Evolutionary conservation across 2,113 vertebrate species (phyloP).

Genomic region (Campylomormyrus tamandua): DNA sequence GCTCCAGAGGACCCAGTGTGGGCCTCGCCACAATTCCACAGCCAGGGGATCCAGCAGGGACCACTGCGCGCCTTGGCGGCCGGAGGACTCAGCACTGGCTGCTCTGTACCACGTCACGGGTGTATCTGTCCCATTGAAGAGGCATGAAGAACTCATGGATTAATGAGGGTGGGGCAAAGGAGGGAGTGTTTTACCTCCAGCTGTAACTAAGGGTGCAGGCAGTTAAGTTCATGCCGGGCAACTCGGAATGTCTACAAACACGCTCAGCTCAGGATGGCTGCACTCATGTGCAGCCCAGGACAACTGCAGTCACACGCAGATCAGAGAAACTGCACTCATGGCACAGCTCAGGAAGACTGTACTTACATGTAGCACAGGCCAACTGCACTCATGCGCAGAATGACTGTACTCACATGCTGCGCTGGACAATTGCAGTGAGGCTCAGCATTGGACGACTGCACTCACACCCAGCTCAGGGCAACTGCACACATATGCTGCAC

Average conservation of each 20-base stretch:
- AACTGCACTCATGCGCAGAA: too few species aligned
- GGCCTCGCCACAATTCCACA: too few species aligned
- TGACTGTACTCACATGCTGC: too few species aligned
- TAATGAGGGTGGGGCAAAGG: conserved; percentile 44
- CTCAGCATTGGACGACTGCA: too few species aligned
- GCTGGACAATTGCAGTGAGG: too few species aligned
- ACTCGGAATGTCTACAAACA: neutral
- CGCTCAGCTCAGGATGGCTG: neutral
- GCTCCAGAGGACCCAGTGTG: too few species aligned
- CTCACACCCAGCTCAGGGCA: neutral
- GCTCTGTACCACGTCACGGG: conserved; percentile 60
- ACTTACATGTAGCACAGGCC: too few species aligned
- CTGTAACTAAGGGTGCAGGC: neutral
- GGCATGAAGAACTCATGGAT: conserved; percentile 58
- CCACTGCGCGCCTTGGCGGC: too few species aligned
- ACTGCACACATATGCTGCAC: neutral
- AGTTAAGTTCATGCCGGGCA: neutral
- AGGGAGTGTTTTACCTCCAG: conserved; percentile 13
- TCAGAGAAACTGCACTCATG: neutral
- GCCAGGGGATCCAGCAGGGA: neutral
- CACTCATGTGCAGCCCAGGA: neutral
- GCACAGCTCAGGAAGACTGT: neutral
- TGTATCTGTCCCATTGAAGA: conserved; percentile 55
- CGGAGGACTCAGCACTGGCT: conserved; percentile 47
- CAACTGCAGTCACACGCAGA: neutral